Base-by-base conservation (phyloP, 2,888 invertebrate species). In the Graphium colonna region DNA sequence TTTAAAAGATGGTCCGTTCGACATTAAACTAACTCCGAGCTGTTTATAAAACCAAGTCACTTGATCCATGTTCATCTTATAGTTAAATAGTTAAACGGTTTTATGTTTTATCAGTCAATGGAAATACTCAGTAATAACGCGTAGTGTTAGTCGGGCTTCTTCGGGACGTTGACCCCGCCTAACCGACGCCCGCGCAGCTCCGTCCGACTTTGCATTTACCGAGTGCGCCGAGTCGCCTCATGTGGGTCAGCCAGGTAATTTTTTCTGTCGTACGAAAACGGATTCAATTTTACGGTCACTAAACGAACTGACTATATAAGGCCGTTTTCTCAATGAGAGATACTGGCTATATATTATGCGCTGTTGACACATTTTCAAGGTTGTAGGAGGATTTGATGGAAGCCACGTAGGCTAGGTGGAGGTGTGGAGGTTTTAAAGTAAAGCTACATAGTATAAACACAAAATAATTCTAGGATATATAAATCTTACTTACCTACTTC, bases 121-220 rank as follows among this genome's bases (percentile, higher is more conserved):
- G 50, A 55, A 57, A 59, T 68, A 44, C 31, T 18, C 31, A 38
- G 39, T 52, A 60, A 56, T 16, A 15, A 77, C 75, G 72, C 78
- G 80, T 72, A 4, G 33, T 9, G 33, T 33, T 10, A 73, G 74
- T 72, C 79, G 77, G 75, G 75, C 69, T 74, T n/a, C 10, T 7
- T 56, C 69, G 63, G 83, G 82, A 75, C 82, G 60, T 61, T 61
- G 82, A 83, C 82, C 82, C 70, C 69, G 62, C 60, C 72, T 82
- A 85, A 84, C 84, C 85, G 82, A 65, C 82, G 86, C 81, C 68
- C 60, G 84, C 86, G 82, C 86, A 80, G 66, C 76, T 71, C 71
- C 75, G 79, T 77, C 65, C n/a, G n/a, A n/a, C 60, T 63, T 67
- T 59, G 59, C 64, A 52, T 57, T 47, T 46, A 56, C 52, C 40